These are phyloP conservation scores for Megathymus violae DNA, from an alignment of 1,140 invertebrate species.

Conservation along the genomic window DNA sequence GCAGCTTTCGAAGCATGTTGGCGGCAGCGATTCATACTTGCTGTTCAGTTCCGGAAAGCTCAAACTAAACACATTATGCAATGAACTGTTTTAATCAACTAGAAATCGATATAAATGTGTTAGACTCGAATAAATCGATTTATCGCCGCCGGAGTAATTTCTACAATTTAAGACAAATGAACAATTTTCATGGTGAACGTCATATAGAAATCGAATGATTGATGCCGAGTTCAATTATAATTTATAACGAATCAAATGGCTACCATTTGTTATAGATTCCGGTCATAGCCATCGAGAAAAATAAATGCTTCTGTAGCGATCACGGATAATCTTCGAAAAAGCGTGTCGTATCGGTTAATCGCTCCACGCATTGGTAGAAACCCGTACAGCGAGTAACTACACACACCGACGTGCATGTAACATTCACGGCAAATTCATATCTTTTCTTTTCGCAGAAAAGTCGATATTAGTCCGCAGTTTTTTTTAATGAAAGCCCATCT, in stretches of 20 bases:
- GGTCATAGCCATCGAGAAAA: constrained; percentile 38
- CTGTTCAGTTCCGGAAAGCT: neutral
- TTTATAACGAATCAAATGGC: constrained; percentile 66
- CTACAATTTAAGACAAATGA: constrained; percentile 35
- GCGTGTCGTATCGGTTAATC: constrained; percentile 60
- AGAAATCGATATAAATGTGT: constrained; percentile 22
- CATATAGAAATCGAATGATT: constrained; percentile 41
- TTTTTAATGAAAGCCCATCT: neutral
- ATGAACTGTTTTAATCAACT: constrained; percentile 7
- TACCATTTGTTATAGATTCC: constrained; percentile 49
- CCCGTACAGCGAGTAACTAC: constrained; percentile 1
- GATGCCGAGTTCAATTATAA: constrained; percentile 59
- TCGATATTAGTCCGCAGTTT: constrained; percentile 1
- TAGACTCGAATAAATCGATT: constrained; percentile 18
- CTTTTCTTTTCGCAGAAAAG: neutral
- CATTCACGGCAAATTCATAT: constrained; percentile 16
- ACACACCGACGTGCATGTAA: neutral
- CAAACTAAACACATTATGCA: neutral
- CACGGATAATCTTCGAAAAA: constrained; percentile 65
- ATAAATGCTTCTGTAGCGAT: constrained; percentile 74
- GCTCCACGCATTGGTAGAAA: constrained; percentile 32
- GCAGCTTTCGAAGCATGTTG: too few species aligned
- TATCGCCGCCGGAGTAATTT: constrained; percentile 18
- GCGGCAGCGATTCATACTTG: too few species aligned
- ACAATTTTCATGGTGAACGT: constrained; percentile 43